A percentile compares a stretch with the other conserved stretches of the same genome.
Evolutionary conservation across 2,888 invertebrate species (phyloP).

Genomic region (Drepanosiphum platanoidis): DNA sequence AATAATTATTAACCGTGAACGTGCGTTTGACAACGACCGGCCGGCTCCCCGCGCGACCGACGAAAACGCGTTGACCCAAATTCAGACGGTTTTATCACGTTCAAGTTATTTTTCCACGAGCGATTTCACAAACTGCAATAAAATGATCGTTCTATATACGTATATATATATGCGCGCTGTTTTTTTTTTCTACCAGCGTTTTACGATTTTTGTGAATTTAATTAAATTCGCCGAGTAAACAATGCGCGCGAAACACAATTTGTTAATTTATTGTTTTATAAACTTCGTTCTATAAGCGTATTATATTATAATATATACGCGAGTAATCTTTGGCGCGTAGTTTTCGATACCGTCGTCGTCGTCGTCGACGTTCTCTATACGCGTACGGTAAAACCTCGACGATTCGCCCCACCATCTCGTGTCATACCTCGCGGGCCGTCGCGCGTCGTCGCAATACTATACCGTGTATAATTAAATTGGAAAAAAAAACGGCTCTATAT

Average conservation of each 20-base stretch:
- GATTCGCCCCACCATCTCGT: no score
- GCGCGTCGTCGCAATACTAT: no score
- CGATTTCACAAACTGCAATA: constrained; percentile 24
- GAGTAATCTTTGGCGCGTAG: no score
- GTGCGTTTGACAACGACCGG: constrained; percentile 15
- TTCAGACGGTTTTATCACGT: constrained; percentile 39
- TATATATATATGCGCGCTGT: neutral
- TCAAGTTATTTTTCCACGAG: constrained; percentile 19
- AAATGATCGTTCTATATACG: neutral
- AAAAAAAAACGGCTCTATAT: no score
- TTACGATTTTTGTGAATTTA: neutral
- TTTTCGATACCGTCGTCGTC: no score
- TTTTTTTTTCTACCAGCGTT: neutral
- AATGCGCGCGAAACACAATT: neutral
- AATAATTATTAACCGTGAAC: constrained; percentile 37
- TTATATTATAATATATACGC: no score
- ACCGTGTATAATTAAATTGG: no score
- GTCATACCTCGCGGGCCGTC: no score
- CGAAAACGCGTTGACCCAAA: constrained; percentile 47
- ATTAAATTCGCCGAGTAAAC: neutral
- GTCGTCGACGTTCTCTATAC: no score
- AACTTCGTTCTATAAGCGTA: no score
- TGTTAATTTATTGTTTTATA: neutral
- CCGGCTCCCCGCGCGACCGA: neutral
- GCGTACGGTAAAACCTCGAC: no score